These are phyloP conservation scores for Atethmia centrago DNA, from an alignment of 2,888 invertebrate species.

Conservation along the genomic window DNA sequence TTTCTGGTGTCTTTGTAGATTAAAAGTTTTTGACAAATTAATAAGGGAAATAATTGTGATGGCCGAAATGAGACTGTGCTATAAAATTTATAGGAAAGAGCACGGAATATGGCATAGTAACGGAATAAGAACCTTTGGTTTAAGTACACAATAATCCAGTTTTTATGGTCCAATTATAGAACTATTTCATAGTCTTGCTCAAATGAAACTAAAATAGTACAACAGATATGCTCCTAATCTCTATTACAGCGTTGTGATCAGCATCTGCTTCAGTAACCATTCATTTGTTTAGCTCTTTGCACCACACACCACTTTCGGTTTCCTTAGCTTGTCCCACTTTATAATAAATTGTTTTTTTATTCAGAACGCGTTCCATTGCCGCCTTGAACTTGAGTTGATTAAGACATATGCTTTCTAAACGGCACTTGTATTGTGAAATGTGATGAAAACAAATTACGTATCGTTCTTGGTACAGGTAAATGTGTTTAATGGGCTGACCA, in stretches of 20 bases:
- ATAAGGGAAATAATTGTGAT: too few species aligned
- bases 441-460: constrained; percentile 51
- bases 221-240: background rate
- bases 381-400: constrained; percentile 83
- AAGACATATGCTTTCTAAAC: constrained; percentile 62
- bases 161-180: background rate
- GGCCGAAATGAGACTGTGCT: background rate
- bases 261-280: background rate
- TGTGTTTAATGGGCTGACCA: constrained; percentile 66
- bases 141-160: too few species aligned
- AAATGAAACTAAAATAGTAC: background rate
- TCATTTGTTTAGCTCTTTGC: constrained; percentile 58
- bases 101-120: too few species aligned
- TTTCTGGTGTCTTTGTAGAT: background rate
- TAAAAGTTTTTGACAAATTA: background rate
- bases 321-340: constrained; percentile 75
- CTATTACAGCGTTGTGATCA: constrained; percentile 1
- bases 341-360: constrained; percentile 68
- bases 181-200: background rate
- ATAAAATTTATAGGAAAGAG: too few species aligned
- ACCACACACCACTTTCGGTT: constrained; percentile 76
- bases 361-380: constrained; percentile 74
- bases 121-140: too few species aligned
- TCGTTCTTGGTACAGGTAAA: constrained; percentile 42
- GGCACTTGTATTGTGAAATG: constrained; percentile 70